Evolutionary conservation across 2,113 vertebrate genomes (phyloP).

Genomic region (Oplegnathus fasciatus): DNA sequence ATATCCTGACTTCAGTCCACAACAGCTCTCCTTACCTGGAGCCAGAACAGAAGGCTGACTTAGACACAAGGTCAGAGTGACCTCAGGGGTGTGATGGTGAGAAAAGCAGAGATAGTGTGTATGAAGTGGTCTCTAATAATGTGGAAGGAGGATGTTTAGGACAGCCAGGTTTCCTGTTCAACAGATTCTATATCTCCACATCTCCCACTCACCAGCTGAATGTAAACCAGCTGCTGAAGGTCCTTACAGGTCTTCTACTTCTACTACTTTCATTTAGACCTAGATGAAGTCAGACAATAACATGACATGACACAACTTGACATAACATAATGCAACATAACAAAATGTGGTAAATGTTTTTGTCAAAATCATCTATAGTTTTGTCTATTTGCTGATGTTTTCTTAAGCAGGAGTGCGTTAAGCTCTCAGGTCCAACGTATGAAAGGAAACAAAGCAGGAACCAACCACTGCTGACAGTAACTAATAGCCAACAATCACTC

Average conservation of each 20-base stretch:
- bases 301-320: neutral
- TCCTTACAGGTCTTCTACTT: neutral
- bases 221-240: conserved; percentile 46
- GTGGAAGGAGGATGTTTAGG: conserved; percentile 49
- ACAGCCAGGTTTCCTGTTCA: conserved; percentile 44
- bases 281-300: neutral
- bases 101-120: conserved; percentile 27
- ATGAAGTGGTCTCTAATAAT: conserved; percentile 34
- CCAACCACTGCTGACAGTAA: too few species aligned
- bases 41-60: conserved; percentile 50
- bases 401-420: neutral
- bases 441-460: neutral
- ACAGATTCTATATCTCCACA: conserved; percentile 24
- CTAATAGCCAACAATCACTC: neutral
- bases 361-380: too few species aligned
- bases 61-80: conserved; percentile 50
- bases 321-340: neutral
- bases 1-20: conserved; percentile 29
- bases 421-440: neutral
- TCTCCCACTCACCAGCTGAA: conserved; percentile 42
- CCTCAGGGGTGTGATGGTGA: neutral
- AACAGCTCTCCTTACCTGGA: conserved; percentile 42
- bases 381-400: neutral
- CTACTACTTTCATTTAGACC: neutral
- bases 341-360: neutral